Percentiles rank a stretch among this genome's conserved stretches.
These are phyloP conservation scores for Microctenopoma steveboyesi DNA, from an alignment of 2,797 vertebrate species.

Conservation along the genomic window DNA sequence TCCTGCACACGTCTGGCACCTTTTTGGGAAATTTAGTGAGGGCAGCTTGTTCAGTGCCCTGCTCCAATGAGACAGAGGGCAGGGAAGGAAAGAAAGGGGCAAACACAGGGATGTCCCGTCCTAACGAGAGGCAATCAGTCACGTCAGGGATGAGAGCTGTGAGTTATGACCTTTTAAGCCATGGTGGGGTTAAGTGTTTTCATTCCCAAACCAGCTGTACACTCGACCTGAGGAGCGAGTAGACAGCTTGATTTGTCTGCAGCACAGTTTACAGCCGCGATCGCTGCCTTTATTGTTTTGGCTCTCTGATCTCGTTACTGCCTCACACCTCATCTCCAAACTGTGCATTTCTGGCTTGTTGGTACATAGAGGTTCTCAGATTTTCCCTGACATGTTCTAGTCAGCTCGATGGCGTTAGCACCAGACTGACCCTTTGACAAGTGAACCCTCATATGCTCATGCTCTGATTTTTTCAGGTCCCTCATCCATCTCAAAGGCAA, in stretches of 20 bases:
- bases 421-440: constrained; percentile 40
- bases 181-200: constrained; percentile 73
- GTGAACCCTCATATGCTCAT: constrained; percentile 29
- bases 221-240: constrained; percentile 61
- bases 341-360: constrained; percentile 1
- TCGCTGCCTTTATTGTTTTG: constrained; percentile 69
- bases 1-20: constrained; percentile 56
- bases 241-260: constrained; percentile 76
- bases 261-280: constrained; percentile 63
- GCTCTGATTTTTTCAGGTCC: constrained; percentile 35
- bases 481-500: constrained; percentile 38
- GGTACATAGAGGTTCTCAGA: constrained; percentile 33
- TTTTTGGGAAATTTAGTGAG: constrained; percentile 59
- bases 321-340: constrained; percentile 31
- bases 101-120: constrained; percentile 57
- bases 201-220: constrained; percentile 70
- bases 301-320: constrained; percentile 43
- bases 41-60: constrained; percentile 56
- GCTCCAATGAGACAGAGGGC: constrained; percentile 16
- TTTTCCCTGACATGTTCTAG: constrained; percentile 34
- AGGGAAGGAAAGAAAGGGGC: constrained; percentile 9
- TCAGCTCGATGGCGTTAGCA: constrained; percentile 10
- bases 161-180: constrained; percentile 71
- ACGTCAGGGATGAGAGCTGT: constrained; percentile 50
- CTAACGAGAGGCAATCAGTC: constrained; percentile 69